phyloP scores from a whole-genome alignment of 2,113 vertebrate species.

The Larimichthys crocea region DNA sequence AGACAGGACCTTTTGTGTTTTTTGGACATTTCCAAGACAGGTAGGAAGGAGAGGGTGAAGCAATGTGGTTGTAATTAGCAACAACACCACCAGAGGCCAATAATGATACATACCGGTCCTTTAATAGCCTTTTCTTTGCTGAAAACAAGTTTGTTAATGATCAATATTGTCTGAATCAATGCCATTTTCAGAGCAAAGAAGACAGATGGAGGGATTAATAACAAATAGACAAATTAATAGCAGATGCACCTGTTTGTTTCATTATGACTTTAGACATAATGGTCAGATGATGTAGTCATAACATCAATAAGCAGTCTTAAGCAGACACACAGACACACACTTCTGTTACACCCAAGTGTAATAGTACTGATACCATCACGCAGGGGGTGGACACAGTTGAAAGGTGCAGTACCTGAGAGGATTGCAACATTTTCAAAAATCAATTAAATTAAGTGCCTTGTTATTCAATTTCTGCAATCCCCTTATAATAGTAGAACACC shows the following conservation, averaged over 20 bases:
- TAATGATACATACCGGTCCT: no score
- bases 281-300: conserved; percentile 14
- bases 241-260: conserved; percentile 2
- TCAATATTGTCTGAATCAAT: conserved; percentile 10
- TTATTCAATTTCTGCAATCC: conserved; percentile 70
- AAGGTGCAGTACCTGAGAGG: conserved; percentile 44
- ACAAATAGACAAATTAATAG: background rate
- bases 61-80: no score
- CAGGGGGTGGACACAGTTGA: conserved; percentile 42
- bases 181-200: conserved; percentile 9
- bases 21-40: no score
- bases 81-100: no score
- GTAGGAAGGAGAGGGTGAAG: no score
- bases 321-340: conserved; percentile 4
- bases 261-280: conserved; percentile 4
- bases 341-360: background rate
- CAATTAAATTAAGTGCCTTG: conserved; percentile 70
- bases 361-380: conserved; percentile 35
- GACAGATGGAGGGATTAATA: conserved; percentile 12
- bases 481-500: conserved; percentile 55
- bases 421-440: conserved; percentile 66
- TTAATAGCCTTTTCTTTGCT: background rate
- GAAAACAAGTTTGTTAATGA: conserved; percentile 16
- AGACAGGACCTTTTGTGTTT: no score
- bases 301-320: background rate